Evolutionary conservation across 2,888 invertebrate genomes (phyloP).

Genomic region (Drosophila vallismaia): DNA sequence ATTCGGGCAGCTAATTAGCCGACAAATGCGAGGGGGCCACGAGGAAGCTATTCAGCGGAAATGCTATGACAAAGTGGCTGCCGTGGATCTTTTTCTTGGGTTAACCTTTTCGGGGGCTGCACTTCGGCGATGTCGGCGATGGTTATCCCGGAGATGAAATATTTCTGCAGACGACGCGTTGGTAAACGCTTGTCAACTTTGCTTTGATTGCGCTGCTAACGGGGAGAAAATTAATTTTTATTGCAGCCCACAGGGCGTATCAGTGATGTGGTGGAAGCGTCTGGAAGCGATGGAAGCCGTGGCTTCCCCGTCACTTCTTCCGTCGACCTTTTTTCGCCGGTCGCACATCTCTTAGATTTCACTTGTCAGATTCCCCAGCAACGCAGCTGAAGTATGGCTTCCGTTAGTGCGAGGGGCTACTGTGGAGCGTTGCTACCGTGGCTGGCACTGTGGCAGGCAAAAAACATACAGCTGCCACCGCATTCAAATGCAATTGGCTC

Average conservation of each 20-base stretch:
- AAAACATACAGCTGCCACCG: conserved; percentile 5
- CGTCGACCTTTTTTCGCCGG: conserved; percentile 40
- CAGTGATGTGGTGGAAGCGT: conserved; percentile 48
- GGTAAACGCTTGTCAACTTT: conserved; percentile 77
- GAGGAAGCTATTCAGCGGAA: conserved; percentile 70
- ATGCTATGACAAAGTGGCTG: conserved; percentile 76
- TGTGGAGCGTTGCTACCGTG: conserved; percentile 58
- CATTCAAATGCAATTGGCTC: conserved; percentile 59
- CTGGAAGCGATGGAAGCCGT: neutral
- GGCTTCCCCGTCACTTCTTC: conserved; percentile 55
- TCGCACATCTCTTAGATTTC: conserved; percentile 71
- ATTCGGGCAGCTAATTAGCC: conserved; percentile 83
- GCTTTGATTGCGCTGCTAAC: conserved; percentile 76
- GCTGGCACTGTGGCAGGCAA: conserved; percentile 7
- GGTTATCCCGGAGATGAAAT: conserved; percentile 81
- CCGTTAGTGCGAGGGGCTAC: conserved; percentile 72
- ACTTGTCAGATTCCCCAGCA: conserved; percentile 71
- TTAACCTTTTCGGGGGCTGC: conserved; percentile 45
- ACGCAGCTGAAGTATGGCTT: conserved; percentile 75
- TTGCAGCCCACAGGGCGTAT: conserved; percentile 75
- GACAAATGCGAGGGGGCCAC: conserved; percentile 52
- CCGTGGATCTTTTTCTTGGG: conserved; percentile 14
- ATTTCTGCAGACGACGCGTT: conserved; percentile 76
- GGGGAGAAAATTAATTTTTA: conserved; percentile 75
- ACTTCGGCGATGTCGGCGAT: conserved; percentile 51